Conservation (phyloP, 2,113 vertebrate species). For the Dipodomys spectabilis region DNA sequence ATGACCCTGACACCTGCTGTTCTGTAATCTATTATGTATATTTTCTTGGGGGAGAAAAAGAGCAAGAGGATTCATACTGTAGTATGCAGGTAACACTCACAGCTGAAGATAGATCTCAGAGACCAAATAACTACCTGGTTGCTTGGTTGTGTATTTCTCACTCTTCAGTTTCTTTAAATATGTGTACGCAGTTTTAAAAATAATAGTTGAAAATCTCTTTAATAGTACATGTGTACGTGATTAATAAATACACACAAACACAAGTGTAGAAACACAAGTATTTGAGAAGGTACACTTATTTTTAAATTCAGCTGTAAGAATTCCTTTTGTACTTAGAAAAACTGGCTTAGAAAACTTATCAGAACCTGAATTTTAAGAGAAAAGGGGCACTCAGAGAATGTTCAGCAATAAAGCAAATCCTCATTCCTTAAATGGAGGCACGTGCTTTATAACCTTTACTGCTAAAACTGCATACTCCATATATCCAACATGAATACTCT, state of each 20-base stretch:
- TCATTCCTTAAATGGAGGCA: conserved; percentile 77
- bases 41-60: conserved; percentile 67
- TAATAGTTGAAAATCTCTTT: conserved; percentile 69
- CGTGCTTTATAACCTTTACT: conserved; percentile 77
- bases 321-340: conserved; percentile 73
- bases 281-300: conserved; percentile 73
- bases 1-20: conserved; percentile 88
- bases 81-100: conserved; percentile 84
- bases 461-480: conserved; percentile 81
- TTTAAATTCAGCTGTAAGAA: conserved; percentile 67
- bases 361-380: conserved; percentile 79
- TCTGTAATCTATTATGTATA: conserved; percentile 82
- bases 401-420: conserved; percentile 83
- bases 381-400: conserved; percentile 80
- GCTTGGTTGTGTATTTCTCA: conserved; percentile 69
- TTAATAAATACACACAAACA: conserved; percentile 74
- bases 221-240: conserved; percentile 62
- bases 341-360: conserved; percentile 75
- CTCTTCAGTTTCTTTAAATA: conserved; percentile 77
- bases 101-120: conserved; percentile 84
- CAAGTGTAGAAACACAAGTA: conserved; percentile 76
- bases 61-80: conserved; percentile 82
- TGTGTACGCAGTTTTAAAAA: conserved; percentile 68
- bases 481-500: conserved; percentile 83
- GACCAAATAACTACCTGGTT: conserved; percentile 80